phyloP scores from a whole-genome alignment of 2,113 vertebrate genomes.

The Leptocoma aspasia region DNA sequence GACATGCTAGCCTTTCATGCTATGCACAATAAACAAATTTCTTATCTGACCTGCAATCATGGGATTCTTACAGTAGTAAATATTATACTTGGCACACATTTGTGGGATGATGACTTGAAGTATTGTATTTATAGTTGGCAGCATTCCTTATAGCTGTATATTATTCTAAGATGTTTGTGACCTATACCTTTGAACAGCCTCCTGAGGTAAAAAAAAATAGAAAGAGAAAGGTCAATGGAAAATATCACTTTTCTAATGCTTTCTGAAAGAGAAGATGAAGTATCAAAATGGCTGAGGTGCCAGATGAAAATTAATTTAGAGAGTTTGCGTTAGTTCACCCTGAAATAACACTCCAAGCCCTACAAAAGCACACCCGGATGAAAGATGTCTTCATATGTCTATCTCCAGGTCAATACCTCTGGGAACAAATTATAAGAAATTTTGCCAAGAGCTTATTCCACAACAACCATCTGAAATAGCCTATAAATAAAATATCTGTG shows the following conservation, averaged over 20 bases:
- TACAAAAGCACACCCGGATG: conserved; percentile 42
- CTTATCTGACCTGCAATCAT: background rate
- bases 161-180: background rate
- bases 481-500: conserved; percentile 69
- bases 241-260: background rate
- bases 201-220: background rate
- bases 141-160: background rate
- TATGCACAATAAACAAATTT: background rate
- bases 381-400: conserved; percentile 2
- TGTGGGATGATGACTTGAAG: background rate
- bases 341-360: conserved; percentile 24
- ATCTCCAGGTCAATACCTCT: conserved; percentile 16
- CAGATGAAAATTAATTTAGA: conserved; percentile 43
- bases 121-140: background rate
- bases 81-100: background rate
- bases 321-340: conserved; percentile 26
- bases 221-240: conserved; percentile 44
- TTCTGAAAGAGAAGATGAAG: conserved; percentile 3
- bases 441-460: conserved; percentile 58
- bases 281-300: conserved; percentile 3
- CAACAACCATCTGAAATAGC: conserved; percentile 66
- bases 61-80: background rate
- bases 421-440: conserved; percentile 48
- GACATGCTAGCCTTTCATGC: background rate
- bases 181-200: background rate